Conservation (phyloP, 2,888 invertebrate species). For the Cephus pulcher region DNA sequence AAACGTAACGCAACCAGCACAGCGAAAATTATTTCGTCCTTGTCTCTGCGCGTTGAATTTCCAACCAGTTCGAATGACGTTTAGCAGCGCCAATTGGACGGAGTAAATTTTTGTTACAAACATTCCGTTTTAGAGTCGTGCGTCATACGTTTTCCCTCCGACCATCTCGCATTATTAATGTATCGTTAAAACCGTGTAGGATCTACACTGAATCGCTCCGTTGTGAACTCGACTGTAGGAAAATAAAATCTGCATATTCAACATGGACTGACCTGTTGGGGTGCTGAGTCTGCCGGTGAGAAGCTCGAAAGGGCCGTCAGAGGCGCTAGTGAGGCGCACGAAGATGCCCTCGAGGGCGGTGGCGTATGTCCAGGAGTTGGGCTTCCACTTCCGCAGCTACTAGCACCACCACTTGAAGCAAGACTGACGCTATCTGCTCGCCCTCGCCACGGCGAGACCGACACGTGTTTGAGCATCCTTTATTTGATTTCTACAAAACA, state of each 20-base stretch:
- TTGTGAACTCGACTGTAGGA: background rate
- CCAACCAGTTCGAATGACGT: background rate
- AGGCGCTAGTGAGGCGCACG: slow-evolving; percentile 62
- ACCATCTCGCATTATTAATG: background rate
- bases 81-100: background rate
- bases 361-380: slow-evolving; percentile 78
- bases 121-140: background rate
- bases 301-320: slow-evolving; percentile 60
- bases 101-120: background rate
- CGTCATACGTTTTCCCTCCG: background rate
- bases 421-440: slow-evolving; percentile 87
- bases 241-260: background rate
- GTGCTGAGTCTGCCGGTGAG: slow-evolving; percentile 56
- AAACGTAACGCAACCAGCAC: background rate
- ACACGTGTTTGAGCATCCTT: slow-evolving; percentile 90
- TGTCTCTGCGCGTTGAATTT: background rate
- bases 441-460: slow-evolving; percentile 87
- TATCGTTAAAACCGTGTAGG: background rate
- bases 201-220: background rate
- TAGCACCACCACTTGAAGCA: slow-evolving; percentile 72
- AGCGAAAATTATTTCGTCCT: background rate
- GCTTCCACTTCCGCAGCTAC: slow-evolving; percentile 77
- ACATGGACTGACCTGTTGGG: slow-evolving; percentile 57
- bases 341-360: slow-evolving; percentile 63
- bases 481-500: background rate